Evolutionary conservation across 1,140 invertebrate genomes (phyloP).

Genomic region (Nasonia vitripennis): DNA sequence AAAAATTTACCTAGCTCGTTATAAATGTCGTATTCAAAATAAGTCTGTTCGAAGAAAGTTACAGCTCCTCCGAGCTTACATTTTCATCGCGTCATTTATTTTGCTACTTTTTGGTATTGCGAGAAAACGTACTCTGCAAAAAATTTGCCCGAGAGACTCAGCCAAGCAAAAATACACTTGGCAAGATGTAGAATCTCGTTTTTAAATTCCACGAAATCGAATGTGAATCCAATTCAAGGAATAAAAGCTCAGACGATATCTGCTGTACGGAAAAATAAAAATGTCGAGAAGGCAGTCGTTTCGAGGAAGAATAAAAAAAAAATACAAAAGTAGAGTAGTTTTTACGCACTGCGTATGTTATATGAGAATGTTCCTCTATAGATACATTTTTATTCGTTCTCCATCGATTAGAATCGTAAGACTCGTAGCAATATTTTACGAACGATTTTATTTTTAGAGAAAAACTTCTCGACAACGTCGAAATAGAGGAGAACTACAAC

Average conservation of each 20-base stretch:
- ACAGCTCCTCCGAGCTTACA: background rate
- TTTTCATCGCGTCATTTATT: background rate
- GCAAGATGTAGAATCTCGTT: background rate
- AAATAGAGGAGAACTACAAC: conserved; percentile 70
- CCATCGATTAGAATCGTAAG: background rate
- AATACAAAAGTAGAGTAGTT: background rate
- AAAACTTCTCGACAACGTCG: conserved; percentile 66
- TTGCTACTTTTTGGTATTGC: background rate
- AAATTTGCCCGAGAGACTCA: background rate
- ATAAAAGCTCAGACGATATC: conserved; percentile 45
- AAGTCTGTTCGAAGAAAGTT: background rate
- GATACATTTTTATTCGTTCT: background rate
- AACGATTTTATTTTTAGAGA: conserved; percentile 63
- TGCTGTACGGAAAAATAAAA: background rate
- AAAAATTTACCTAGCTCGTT: background rate
- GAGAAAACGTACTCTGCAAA: background rate
- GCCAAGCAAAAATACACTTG: background rate
- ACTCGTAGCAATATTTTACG: background rate
- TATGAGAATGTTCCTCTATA: background rate
- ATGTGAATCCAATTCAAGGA: background rate
- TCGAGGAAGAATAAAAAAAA: background rate
- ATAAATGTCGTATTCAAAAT: background rate
- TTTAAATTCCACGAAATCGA: background rate
- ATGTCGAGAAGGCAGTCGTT: background rate
- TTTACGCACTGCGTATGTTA: conserved; percentile 5